Evolutionary conservation across 2,113 vertebrate species (phyloP), one percentile per base, ranked within the genome.

Genomic region (Labeo rohita): DNA sequence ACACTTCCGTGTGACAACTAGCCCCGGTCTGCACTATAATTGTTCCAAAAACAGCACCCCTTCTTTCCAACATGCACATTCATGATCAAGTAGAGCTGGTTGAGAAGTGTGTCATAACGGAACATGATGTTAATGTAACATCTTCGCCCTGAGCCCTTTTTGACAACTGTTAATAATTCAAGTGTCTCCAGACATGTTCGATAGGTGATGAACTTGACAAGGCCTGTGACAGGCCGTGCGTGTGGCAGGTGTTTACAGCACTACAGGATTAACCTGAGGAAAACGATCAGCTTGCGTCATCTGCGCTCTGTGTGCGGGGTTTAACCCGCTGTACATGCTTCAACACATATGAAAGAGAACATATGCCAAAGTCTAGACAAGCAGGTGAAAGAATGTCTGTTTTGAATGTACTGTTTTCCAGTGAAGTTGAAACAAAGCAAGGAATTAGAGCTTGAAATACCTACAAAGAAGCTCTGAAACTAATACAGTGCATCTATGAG

Each of bases 201-300:
- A 18, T 56, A 56, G 43, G 5, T 23, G 45, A 23, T 49, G 72
- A 79, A 39, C 52, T 43, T 39, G 34, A 79, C 39, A 10, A 47
- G 39, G n/a, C 36, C 39, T 43, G 9, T 8, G 36, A 2, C 54
- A n/a, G 78, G 0, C 1, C 63, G 78, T 63, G 78, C 0, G 12
- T 80, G 16, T 23, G 39, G 43, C 56, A 80, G 59, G 59, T 80
- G 80, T 82, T 68, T 61, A 50, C 43, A 34, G 12, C 80, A 52
- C 45, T 36, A 11, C 79, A 11, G 61, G 61, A 81, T 68, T 81
- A 49, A 50, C 80, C 63, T 82, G 45, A 68, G 15, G 23, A 36
- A 82, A 83, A 68, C 11, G 0, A 70, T 52, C 16, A 52, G 80
- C 23, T 28, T 82, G 45, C 5, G 18, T 54, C 80, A 82, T 21